These are phyloP conservation scores for Notoglanidium macrostoma DNA, from an alignment of 2,797 vertebrate genomes.

Conservation along the genomic window DNA sequence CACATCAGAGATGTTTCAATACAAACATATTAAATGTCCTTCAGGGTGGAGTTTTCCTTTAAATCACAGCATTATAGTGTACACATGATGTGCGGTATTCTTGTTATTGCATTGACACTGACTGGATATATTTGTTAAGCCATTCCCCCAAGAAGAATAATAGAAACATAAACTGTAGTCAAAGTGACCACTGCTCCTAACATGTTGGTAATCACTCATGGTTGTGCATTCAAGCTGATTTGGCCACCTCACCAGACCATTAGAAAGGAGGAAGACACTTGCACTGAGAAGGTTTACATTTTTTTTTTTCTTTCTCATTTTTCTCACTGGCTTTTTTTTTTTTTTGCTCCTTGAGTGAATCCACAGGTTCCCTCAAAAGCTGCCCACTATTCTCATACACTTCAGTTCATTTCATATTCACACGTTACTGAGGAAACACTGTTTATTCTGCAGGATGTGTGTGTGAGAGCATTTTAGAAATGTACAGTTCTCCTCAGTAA, in stretches of 20 bases:
- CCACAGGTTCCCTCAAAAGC: constrained; percentile 51
- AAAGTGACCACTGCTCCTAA: constrained; percentile 44
- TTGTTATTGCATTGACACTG: not conserved
- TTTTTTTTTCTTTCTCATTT: constrained; percentile 62
- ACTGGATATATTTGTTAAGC: not conserved
- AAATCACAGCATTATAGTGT: not conserved
- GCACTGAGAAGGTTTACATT: constrained; percentile 70
- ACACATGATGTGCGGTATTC: not conserved
- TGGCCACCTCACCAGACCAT: constrained; percentile 62
- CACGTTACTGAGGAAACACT: constrained; percentile 62
- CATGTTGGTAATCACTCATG: constrained; percentile 67
- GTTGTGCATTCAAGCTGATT: constrained; percentile 75
- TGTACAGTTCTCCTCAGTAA: constrained; percentile 32
- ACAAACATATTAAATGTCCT: not conserved
- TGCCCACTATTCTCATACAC: constrained; percentile 34
- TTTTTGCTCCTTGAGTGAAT: constrained; percentile 29
- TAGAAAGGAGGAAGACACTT: constrained; percentile 74
- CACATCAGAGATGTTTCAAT: not conserved
- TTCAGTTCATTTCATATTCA: constrained; percentile 45
- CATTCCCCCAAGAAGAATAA: not conserved
- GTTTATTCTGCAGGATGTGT: constrained; percentile 23
- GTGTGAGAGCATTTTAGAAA: not conserved
- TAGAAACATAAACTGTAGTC: not conserved
- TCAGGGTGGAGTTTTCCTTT: constrained; percentile 1
- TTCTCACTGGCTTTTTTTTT: constrained; percentile 50